Evolutionary conservation across 2,797 vertebrate species (phyloP).

Genomic region (Acrocephalus scirpaceus): DNA sequence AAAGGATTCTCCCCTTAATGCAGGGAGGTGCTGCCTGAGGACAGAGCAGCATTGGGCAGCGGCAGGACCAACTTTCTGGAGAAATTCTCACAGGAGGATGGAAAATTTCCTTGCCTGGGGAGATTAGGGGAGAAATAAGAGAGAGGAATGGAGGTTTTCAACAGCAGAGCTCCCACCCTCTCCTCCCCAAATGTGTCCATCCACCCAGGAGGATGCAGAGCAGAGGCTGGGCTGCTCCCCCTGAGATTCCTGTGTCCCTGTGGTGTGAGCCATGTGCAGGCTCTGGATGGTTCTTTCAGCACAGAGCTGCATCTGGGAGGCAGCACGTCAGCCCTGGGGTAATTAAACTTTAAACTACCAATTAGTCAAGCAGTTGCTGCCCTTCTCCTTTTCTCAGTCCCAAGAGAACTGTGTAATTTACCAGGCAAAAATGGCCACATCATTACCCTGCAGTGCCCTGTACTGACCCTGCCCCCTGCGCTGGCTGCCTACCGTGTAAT

Average conservation of each 20-base stretch:
- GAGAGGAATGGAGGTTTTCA: not conserved
- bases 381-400: slow-evolving; percentile 45
- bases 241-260: accelerated
- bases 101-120: not conserved
- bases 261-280: accelerated
- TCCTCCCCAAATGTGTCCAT: not conserved
- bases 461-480: slow-evolving; percentile 25
- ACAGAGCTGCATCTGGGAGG: not conserved
- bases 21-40: not conserved
- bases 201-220: not conserved
- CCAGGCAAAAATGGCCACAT: slow-evolving; percentile 67
- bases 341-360: slow-evolving; percentile 77
- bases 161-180: not conserved
- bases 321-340: slow-evolving; percentile 21
- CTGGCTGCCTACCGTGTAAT: slow-evolving; percentile 47
- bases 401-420: slow-evolving; percentile 69
- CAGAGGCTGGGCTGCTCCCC: not conserved
- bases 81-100: not conserved
- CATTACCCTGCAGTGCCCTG: slow-evolving; percentile 62
- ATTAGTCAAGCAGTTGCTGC: slow-evolving; percentile 74
- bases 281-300: not conserved
- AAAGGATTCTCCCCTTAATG: not conserved
- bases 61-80: not conserved
- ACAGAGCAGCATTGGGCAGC: not conserved
- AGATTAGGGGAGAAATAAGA: not conserved